phyloP scores from a whole-genome alignment of 2,113 vertebrate genomes.

The Hucho hucho region DNA sequence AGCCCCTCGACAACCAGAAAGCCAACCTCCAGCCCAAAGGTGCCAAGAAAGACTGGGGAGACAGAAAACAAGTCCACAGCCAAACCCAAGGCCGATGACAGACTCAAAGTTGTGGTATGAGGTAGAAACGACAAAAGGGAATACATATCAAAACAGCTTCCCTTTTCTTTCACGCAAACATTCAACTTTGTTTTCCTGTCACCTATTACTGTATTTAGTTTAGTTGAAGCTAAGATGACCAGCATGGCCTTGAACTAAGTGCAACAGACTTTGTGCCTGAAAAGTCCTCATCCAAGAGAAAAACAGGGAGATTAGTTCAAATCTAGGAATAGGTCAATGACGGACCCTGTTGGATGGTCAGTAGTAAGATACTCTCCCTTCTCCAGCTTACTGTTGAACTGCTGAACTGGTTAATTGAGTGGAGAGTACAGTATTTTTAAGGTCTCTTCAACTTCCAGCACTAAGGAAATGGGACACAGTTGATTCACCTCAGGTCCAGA shows the following conservation, averaged over 20 bases:
- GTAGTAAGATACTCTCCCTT: conserved; percentile 1
- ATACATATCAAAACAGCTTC: background rate
- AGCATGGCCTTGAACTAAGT: conserved; percentile 22
- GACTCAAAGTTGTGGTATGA: conserved; percentile 55
- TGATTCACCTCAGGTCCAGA: background rate
- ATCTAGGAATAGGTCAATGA: conserved; percentile 19
- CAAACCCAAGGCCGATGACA: conserved; percentile 68
- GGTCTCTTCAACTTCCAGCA: conserved; percentile 11
- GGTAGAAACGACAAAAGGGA: conserved; percentile 53
- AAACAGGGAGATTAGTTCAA: background rate
- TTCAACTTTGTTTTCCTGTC: background rate
- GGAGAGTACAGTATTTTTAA: background rate
- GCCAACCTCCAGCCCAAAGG: conserved; percentile 65
- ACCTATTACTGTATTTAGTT: background rate
- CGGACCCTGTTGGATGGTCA: background rate
- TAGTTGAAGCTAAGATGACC: background rate
- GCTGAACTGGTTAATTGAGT: background rate
- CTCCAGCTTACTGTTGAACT: background rate
- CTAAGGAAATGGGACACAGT: background rate
- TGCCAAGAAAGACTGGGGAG: conserved; percentile 73
- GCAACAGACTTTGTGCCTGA: background rate
- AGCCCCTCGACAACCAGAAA: conserved; percentile 79
- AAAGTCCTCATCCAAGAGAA: too few species aligned
- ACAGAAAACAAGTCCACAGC: conserved; percentile 56
- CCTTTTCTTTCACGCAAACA: background rate